Conservation (phyloP, 2,113 vertebrate species). For the Maccullochella peelii region DNA sequence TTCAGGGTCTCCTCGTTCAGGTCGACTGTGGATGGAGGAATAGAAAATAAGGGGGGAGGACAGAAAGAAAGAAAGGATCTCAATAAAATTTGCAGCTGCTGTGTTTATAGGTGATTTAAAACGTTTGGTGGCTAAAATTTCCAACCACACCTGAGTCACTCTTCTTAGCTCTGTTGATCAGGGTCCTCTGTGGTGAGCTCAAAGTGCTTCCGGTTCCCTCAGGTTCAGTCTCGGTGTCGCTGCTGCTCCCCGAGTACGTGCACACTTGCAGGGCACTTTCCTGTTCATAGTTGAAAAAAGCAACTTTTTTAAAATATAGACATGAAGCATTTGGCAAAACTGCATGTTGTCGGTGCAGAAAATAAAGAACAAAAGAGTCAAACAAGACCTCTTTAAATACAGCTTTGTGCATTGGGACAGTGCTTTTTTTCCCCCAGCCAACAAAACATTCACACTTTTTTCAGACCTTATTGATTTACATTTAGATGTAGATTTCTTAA, state of each 20-base stretch:
- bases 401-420: background rate
- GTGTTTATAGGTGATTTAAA: background rate
- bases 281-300: constrained; percentile 31
- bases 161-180: constrained; percentile 47
- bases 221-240: constrained; percentile 70
- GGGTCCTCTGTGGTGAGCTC: constrained; percentile 54
- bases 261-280: constrained; percentile 66
- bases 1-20: constrained; percentile 72
- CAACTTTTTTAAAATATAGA: background rate
- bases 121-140: background rate
- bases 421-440: background rate
- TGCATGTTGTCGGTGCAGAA: background rate
- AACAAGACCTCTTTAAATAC: background rate
- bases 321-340: background rate
- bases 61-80: background rate
- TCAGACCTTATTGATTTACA: too few relatives aligned
- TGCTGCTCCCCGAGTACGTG: constrained; percentile 74
- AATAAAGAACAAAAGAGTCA: background rate
- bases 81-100: background rate
- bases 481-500: too few relatives aligned
- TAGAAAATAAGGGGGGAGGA: background rate
- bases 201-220: constrained; percentile 36
- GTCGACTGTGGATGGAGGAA: constrained; percentile 36
- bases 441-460: too few relatives aligned
- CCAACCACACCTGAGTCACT: constrained; percentile 60